Base-by-base conservation (phyloP, 2,888 invertebrate species). In the Clitarchus hookeri region DNA sequence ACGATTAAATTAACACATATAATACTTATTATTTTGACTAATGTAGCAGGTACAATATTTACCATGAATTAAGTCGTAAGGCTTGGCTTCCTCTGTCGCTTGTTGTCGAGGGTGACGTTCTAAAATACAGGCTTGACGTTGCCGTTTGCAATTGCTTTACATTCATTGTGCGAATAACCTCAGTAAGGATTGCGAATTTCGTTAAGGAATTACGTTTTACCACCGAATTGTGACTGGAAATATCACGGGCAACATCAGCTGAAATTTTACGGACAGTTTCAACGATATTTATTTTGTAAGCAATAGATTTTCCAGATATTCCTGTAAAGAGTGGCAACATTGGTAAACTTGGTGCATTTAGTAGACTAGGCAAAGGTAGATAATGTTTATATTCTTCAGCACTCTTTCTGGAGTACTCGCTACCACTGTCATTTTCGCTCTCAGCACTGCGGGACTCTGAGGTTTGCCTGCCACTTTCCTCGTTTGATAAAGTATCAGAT, bases 111-210 rank as follows among this genome's bases (percentile, higher is more conserved):
- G n/a, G 16, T 23, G 65, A 8, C 8, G 8, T 65, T 16, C 65
- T 65, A n/a, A n/a, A 23, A n/a, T 65, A 65, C 8, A 65, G n/a
- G 65, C n/a, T 65, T 65, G 65, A 65, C 8, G 65, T 65, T 93
- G 23, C 92, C 92, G 89, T 92, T 86, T 92, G 90, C 2, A 96
- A 92, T 90, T 96, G 94, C 78, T 94, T 92, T 36, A 91, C 91
- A 90, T 92, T 93, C 95, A 96, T 94, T 26, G 93, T 92, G 78
- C 95, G 93, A 84, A 95, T 91, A 23, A 95, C 89, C 11, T 92
- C 92, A 16, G 93, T 92, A 54, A 96, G 91, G 77, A 94, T 93
- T 87, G 93, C 93, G 91, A 94, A 95, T 90, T 95, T 95, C n/a
- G 93, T 92, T 0, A 95, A 91, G 84, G 94, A 94, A 87, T 94